A percentile compares a stretch with the other conserved stretches of the same genome.
Conservation (phyloP, 2,888 invertebrate genomes). For the Podotricha telesiphe region DNA sequence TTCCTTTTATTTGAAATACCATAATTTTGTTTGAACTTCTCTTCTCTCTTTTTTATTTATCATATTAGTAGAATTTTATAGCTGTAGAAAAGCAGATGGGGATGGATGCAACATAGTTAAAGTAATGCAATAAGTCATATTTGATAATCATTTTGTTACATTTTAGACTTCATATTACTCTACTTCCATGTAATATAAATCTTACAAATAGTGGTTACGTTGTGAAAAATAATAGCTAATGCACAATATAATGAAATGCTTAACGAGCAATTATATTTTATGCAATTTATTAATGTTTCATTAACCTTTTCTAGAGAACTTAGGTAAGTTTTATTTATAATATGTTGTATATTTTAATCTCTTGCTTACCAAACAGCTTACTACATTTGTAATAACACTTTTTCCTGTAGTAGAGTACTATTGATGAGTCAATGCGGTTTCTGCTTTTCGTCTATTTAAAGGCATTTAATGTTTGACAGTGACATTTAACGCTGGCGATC, state of each 20-base stretch:
- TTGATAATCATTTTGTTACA: background rate
- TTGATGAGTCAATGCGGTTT: too few species aligned
- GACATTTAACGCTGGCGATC: too few species aligned
- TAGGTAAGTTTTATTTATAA: background rate
- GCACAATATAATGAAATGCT: conserved; percentile 9
- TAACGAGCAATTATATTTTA: conserved; percentile 8
- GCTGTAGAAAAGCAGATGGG: too few species aligned
- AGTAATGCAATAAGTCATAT: background rate
- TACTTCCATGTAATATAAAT: background rate
- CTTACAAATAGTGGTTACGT: conserved; percentile 14
- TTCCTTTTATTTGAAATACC: background rate
- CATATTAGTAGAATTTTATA: background rate
- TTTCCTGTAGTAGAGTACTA: too few species aligned
- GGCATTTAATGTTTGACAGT: background rate
- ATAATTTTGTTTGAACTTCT: background rate
- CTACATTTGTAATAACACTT: too few species aligned
- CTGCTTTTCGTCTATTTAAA: background rate
- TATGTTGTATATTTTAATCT: background rate
- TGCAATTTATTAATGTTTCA: conserved; percentile 2
- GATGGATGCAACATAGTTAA: too few species aligned
- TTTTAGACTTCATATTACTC: background rate
- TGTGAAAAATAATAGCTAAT: conserved; percentile 2
- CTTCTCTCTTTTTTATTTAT: background rate
- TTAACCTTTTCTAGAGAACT: background rate
- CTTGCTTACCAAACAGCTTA: background rate